A percentile compares a stretch with the other conserved stretches of the same genome.
Conservation (phyloP, 1,140 invertebrate species). For the Bombus vancouverensis region DNA sequence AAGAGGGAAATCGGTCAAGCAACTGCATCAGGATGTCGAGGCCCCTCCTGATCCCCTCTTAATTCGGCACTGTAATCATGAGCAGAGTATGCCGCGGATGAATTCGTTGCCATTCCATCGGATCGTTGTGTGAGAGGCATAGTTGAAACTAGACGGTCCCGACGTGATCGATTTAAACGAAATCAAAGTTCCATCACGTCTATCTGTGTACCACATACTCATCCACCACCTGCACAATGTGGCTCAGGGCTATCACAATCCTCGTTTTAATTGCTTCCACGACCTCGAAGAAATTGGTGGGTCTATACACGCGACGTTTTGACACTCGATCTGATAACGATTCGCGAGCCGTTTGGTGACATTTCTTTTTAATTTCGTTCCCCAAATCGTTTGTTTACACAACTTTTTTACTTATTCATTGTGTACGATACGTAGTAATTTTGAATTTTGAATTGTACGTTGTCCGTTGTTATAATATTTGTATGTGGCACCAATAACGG, state of each 20-base stretch:
- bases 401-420: not conserved
- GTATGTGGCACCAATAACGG: not conserved
- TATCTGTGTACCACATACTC: conserved; percentile 17
- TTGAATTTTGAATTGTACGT: not conserved
- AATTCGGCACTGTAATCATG: conserved; percentile 50
- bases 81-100: conserved; percentile 57
- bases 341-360: not conserved
- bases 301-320: conserved; percentile 12
- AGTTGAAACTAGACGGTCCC: conserved; percentile 54
- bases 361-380: not conserved
- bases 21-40: conserved; percentile 42
- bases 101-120: conserved; percentile 70
- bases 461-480: not conserved
- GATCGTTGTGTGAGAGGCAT: conserved; percentile 62
- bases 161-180: conserved; percentile 22
- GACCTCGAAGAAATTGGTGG: conserved; percentile 42
- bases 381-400: not conserved
- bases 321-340: not conserved
- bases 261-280: conserved; percentile 38
- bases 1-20: not conserved
- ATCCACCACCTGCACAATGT: conserved; percentile 56
- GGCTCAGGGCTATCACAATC: conserved; percentile 42
- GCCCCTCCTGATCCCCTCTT: conserved; percentile 48
- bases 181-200: conserved; percentile 25
- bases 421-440: not conserved